phyloP scores from a whole-genome alignment of 2,888 invertebrate species.

The Scaptomyza tumidula region DNA sequence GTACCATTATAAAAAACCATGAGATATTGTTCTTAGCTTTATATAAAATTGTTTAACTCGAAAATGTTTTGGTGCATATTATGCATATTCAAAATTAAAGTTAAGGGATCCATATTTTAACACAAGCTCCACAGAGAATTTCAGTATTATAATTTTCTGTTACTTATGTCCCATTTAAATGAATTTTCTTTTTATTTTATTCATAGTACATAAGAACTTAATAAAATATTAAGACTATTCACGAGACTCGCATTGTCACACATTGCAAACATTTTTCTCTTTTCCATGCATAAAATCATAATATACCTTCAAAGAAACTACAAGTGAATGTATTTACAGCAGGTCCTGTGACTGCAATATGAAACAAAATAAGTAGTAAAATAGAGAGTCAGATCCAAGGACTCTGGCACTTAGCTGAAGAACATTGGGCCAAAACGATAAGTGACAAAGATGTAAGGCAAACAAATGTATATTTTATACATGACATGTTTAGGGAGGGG shows the following conservation, averaged over 20 bases:
- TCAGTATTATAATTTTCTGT: neutral
- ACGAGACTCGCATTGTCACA: conserved; percentile 2
- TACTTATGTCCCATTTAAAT: neutral
- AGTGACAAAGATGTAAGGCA: conserved; percentile 76
- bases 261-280: conserved; percentile 37
- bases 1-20: neutral
- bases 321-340: conserved; percentile 23
- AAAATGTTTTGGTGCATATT: too few species aligned
- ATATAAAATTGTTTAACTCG: too few species aligned
- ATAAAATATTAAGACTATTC: conserved; percentile 2
- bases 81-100: too few species aligned
- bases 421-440: conserved; percentile 70
- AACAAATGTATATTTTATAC: conserved; percentile 75
- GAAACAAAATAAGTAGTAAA: conserved; percentile 25
- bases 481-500: conserved; percentile 12
- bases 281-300: conserved; percentile 73
- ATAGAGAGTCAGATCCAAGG: conserved; percentile 28
- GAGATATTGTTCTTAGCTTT: too few species aligned
- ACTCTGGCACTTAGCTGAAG: conserved; percentile 44
- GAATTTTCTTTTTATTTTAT: too few species aligned
- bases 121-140: too few species aligned
- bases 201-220: neutral
- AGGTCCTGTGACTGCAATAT: conserved; percentile 9
- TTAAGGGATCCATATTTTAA: too few species aligned
- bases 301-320: conserved; percentile 53